Evolutionary conservation across 2,113 vertebrate species (phyloP).

Genomic region (Eurystomus gularis): DNA sequence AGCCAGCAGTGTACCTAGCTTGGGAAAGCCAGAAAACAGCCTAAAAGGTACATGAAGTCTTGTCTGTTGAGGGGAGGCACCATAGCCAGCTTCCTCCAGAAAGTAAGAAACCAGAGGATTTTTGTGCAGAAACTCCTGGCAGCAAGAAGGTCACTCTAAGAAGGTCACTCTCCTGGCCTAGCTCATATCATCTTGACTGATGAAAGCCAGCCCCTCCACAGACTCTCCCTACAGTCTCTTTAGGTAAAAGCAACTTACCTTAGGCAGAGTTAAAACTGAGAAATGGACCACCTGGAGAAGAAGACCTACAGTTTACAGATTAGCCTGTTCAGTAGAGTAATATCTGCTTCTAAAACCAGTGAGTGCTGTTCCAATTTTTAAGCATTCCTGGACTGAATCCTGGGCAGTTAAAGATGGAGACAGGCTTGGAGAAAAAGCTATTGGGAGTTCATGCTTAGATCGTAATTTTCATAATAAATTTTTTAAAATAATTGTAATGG

Average conservation of each 20-base stretch:
- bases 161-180: background rate
- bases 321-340: background rate
- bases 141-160: background rate
- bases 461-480: conserved; percentile 10
- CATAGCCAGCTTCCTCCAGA: background rate
- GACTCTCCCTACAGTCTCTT: background rate
- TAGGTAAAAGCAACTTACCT: conserved; percentile 4
- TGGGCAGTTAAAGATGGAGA: background rate
- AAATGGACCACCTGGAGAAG: background rate
- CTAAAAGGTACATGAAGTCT: background rate
- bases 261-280: background rate
- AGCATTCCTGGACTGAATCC: background rate
- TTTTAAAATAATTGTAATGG: background rate
- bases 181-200: background rate
- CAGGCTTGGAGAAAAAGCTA: background rate
- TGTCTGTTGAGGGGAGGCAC: background rate
- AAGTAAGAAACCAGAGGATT: background rate
- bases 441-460: background rate
- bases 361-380: background rate
- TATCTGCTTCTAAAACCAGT: background rate
- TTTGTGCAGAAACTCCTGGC: background rate
- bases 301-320: background rate
- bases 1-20: background rate
- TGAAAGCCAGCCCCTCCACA: background rate
- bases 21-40: background rate